Percentiles rank a stretch among this genome's conserved stretches.
Evolutionary conservation across 2,888 invertebrate genomes (phyloP).

Genomic region (Watsonalla cultraria): DNA sequence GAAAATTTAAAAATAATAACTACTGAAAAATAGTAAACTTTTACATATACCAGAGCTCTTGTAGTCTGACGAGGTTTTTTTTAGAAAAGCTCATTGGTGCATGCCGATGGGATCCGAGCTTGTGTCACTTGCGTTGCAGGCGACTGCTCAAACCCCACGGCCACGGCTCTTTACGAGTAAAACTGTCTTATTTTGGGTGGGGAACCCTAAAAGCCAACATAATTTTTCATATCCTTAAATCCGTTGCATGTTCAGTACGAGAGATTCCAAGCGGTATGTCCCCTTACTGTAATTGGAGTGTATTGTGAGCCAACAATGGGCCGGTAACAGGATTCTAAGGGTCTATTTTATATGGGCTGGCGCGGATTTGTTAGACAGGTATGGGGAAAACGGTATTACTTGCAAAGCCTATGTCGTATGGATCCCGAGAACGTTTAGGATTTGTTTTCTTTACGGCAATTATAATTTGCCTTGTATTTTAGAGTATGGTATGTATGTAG

Average conservation of each 20-base stretch:
- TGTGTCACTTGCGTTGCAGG: too few species aligned
- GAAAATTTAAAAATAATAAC: too few species aligned
- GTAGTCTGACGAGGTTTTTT: too few species aligned
- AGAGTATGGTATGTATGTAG: too few species aligned
- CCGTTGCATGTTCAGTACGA: constrained; percentile 13
- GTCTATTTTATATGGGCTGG: constrained; percentile 35
- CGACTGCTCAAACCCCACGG: too few species aligned
- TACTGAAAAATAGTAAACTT: too few species aligned
- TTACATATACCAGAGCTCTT: too few species aligned
- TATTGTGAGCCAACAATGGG: constrained; percentile 48
- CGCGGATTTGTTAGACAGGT: constrained; percentile 25
- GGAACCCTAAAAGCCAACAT: constrained; percentile 5
- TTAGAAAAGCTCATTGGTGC: too few species aligned
- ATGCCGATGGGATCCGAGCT: too few species aligned
- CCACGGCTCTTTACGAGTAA: too few species aligned
- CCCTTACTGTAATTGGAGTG: constrained; percentile 39
- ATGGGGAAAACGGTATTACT: constrained; percentile 16
- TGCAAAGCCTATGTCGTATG: background rate
- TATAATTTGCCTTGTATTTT: background rate
- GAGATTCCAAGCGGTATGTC: constrained; percentile 17
- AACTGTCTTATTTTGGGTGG: too few species aligned
- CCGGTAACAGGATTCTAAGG: constrained; percentile 35
- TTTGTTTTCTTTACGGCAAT: background rate
- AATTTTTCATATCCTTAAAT: constrained; percentile 12
- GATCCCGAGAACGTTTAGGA: background rate